Evolutionary conservation across 2,113 vertebrate species (phyloP), one percentile per base, ranked within the genome.

Genomic region (Epinephelus moara): DNA sequence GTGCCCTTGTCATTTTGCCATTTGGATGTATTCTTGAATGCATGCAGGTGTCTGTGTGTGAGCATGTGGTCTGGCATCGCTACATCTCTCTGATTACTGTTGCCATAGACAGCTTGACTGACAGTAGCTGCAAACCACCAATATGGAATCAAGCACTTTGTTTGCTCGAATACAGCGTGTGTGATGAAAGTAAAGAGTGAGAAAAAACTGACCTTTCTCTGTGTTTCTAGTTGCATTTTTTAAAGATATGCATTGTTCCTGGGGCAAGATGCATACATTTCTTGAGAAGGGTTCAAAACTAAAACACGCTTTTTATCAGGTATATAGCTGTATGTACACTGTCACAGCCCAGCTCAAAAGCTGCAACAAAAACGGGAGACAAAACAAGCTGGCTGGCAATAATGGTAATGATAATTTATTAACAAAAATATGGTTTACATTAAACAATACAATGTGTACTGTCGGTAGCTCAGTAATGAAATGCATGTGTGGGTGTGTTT

Each of bases 1-100:
- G n/a, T 87, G 56, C 6, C 62, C 77, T 71, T 85, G 82, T 87
- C 55, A 76, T 47, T 27, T 59, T 59, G 55, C 33, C 23, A 9
- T 30, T 30, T 52, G 60, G 40, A 68, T 57, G 40, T 79, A 74
- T 53, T 45, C 53, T 56, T 66, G 68, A 27, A 55, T 62, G 27
- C 62, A 60, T 9, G 50, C 37, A 62, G 15, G 47, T 42, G 19
- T 56, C 3, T 68, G 19, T 66, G 19, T 73, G 6, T 52, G 37
- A 49, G 18, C 37, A 40, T 76, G 75, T 70, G 70, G 63, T 55
- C 27, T 47, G 52, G 49, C 27, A 57, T 19, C 4, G 9, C n/a
- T n/a, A 25, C 18, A 81, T 64, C 23, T 69, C 67, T 11, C 4
- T 74, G 62, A 73, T 45, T n/a, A 85, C 71, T 71, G 75, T 82